Evolutionary conservation across 2,888 invertebrate species (phyloP).

Genomic region (Hybos culiciformis): DNA sequence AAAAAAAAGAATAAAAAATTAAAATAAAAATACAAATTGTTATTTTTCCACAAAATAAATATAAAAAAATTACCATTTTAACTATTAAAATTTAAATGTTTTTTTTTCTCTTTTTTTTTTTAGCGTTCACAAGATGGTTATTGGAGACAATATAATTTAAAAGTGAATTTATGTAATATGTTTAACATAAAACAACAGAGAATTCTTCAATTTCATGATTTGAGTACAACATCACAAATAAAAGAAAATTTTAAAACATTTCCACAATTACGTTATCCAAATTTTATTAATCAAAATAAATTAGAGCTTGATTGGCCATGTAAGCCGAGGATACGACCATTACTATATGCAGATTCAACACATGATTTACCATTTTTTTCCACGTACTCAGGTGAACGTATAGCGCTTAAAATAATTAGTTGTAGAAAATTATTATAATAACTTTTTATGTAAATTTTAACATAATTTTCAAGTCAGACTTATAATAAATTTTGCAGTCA

Average conservation of each 20-base stretch:
- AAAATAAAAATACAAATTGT: conserved; percentile 8
- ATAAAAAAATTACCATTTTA: conserved; percentile 7
- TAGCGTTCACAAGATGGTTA: conserved; percentile 17
- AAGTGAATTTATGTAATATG: conserved; percentile 16
- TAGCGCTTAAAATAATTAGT: too few species aligned
- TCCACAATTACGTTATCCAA: conserved; percentile 6
- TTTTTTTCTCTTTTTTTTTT: not conserved
- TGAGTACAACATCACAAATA: conserved; percentile 5
- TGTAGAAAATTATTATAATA: too few species aligned
- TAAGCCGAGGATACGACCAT: conserved; percentile 24
- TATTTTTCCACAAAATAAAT: too few species aligned
- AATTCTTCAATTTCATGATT: conserved; percentile 20
- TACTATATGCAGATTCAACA: conserved; percentile 24
- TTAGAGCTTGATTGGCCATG: conserved; percentile 29
- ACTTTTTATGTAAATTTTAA: too few species aligned
- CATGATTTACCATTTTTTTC: conserved; percentile 28
- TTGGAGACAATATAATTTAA: conserved; percentile 22
- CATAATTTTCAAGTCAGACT: too few species aligned
- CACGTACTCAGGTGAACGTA: conserved; percentile 19
- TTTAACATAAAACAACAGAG: conserved; percentile 20
- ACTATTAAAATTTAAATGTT: not conserved
- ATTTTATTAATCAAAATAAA: conserved; percentile 10
- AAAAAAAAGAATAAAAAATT: not conserved
- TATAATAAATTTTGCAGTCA: too few species aligned
- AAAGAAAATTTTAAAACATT: conserved; percentile 2